Base-by-base conservation (phyloP, 2,797 vertebrate genomes). In the Halcyon smyrnensis region DNA sequence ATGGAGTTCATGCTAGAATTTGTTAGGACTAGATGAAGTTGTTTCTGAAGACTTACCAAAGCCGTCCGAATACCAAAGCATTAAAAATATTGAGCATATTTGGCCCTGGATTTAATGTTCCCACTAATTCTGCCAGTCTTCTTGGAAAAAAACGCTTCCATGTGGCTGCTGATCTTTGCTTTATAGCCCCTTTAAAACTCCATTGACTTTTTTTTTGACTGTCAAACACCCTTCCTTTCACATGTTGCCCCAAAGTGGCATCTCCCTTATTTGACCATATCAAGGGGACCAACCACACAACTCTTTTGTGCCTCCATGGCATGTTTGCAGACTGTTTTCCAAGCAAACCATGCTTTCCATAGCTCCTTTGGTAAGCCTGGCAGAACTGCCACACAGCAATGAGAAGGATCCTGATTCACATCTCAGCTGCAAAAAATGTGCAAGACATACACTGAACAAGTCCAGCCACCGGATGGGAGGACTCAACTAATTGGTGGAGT, bases 401-500 rank as follows among this genome's bases (percentile, higher is more conserved):
- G 41, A 39, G 54, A 74, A 67, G 60, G 54, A 46, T 56, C 56
- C 23, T 9, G 67, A 90, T 68, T 79, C 85, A 43, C 84, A 83
- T 79, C 71, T 87, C 86, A 94, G 84, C 79, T 91, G 84, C 92
- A 94, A 75, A 95, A 97, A 93, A 93, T 71, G 60, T 94, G 86
- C 78, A 90, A 93, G 90, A 84, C 90, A 91, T 81, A 75, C n/a
- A 51, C 68, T 64, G 64, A 95, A 60, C 0, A 1, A 50, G 30
- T 51, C 63, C 91, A 77, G 80, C 87, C 84, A 90, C 87, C 53
- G 94, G 73, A 91, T 92, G 93, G 88, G 82, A 96, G 94, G 93
- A 96, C 92, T 95, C 91, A 91, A 43, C 83, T 96, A 97, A 95
- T 89, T 95, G 95, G 74, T 87, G 90, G 69, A 76, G 45, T 60